These are phyloP conservation scores for Sphaeridia pumilis DNA, from an alignment of 2,888 invertebrate species.

Conservation along the genomic window DNA sequence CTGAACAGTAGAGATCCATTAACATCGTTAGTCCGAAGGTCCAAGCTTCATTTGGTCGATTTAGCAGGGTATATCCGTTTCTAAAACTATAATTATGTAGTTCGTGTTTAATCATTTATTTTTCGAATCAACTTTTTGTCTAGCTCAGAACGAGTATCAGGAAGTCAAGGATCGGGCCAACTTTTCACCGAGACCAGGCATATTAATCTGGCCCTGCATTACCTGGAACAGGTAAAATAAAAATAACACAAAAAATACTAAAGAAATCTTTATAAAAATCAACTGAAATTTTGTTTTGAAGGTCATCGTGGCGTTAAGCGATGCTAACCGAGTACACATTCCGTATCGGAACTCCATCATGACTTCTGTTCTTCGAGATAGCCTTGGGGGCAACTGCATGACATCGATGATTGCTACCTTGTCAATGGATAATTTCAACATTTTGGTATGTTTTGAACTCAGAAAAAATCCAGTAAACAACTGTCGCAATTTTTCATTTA, in stretches of 20 bases:
- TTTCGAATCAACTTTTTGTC: background rate
- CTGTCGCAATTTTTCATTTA: background rate
- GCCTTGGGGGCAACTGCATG: conserved; percentile 46
- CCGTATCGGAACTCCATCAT: conserved; percentile 47
- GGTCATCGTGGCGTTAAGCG: conserved; percentile 39
- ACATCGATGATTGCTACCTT: conserved; percentile 47
- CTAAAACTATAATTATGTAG: background rate
- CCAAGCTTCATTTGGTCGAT: conserved; percentile 47
- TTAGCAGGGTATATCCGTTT: conserved; percentile 47
- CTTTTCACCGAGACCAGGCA: conserved; percentile 45
- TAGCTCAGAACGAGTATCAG: conserved; percentile 46
- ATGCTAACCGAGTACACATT: conserved; percentile 39
- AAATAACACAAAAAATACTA: background rate
- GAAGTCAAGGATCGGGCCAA: conserved; percentile 43
- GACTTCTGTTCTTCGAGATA: conserved; percentile 46
- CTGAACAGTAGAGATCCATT: conserved; percentile 40
- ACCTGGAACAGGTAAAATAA: conserved; percentile 47
- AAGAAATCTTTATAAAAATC: background rate
- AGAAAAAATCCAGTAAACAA: background rate
- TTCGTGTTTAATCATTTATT: background rate
- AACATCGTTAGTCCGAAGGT: conserved; percentile 40
- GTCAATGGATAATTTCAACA: conserved; percentile 38
- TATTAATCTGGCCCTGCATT: conserved; percentile 48
- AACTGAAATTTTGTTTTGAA: background rate
- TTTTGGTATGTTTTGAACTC: conserved; percentile 37